Percentiles rank a stretch among this genome's conserved stretches.
These are phyloP conservation scores for Cheilinus undulatus DNA, from an alignment of 2,113 vertebrate species.

Conservation along the genomic window DNA sequence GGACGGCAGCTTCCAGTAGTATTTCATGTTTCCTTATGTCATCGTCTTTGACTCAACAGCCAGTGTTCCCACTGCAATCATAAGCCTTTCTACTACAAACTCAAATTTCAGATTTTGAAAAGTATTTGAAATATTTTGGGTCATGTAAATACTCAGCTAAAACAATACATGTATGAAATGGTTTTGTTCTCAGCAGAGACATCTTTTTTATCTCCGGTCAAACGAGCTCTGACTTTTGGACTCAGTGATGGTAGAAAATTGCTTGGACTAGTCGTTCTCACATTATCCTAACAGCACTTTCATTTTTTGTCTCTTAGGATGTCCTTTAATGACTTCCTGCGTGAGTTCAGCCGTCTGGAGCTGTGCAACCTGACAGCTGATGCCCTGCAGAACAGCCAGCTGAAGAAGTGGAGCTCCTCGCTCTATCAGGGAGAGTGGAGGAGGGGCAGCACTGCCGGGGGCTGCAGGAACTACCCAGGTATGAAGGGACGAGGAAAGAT, in stretches of 20 bases:
- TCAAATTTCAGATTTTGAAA: no score
- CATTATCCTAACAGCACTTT: background rate
- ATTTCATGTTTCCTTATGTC: no score
- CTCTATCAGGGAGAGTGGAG: conserved; percentile 92
- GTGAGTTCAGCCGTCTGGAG: conserved; percentile 91
- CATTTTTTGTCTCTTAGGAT: conserved; percentile 83
- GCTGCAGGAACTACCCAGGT: conserved; percentile 92
- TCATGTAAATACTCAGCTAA: no score
- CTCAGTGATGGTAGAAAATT: background rate
- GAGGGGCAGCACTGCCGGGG: conserved; percentile 93
- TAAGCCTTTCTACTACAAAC: no score
- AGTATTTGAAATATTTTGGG: no score
- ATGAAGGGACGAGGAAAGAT: background rate
- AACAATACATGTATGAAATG: no score
- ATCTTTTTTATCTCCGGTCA: background rate
- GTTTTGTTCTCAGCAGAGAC: no score
- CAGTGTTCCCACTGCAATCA: no score
- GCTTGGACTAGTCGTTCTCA: background rate
- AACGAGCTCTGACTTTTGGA: background rate
- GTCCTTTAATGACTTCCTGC: conserved; percentile 92
- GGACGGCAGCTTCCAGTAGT: no score
- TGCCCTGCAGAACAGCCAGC: conserved; percentile 82
- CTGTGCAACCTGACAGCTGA: conserved; percentile 97
- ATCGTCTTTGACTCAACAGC: no score
- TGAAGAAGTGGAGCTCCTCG: conserved; percentile 91